Evolutionary conservation across 2,113 vertebrate genomes (phyloP).

Genomic region (Piprites chloris): DNA sequence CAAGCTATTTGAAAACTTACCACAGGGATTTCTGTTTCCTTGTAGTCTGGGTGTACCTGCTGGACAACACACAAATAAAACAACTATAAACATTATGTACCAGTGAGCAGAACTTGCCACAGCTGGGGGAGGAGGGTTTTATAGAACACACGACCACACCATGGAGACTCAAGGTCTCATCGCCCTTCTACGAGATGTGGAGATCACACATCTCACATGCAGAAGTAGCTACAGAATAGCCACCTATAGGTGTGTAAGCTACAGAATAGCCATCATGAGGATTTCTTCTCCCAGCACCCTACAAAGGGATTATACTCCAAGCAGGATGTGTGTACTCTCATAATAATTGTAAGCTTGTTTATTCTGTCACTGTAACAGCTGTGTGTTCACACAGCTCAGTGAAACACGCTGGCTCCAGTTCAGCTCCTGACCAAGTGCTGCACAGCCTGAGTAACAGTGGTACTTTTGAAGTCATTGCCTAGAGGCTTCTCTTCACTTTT

Average conservation of each 20-base stretch:
- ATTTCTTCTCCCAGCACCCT: neutral
- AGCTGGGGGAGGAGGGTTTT: neutral
- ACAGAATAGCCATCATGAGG: neutral
- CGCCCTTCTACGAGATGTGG: neutral
- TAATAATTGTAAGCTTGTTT: neutral
- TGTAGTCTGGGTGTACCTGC: conserved; percentile 45
- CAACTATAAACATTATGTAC: neutral
- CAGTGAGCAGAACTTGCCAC: neutral
- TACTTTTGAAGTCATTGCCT: neutral
- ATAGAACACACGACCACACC: neutral
- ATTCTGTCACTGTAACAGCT: neutral
- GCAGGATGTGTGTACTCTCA: neutral
- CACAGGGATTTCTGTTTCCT: conserved; percentile 35
- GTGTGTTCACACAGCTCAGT: neutral
- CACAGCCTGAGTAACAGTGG: neutral
- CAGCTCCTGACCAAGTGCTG: neutral
- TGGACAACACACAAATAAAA: neutral
- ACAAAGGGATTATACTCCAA: neutral
- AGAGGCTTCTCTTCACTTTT: neutral
- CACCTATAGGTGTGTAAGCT: neutral
- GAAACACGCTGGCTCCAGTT: neutral
- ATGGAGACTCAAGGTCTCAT: neutral
- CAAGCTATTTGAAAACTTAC: conserved; percentile 4
- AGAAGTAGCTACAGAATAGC: neutral
- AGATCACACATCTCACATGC: fast-evolving